Evolutionary conservation across 1,140 invertebrate species (phyloP).

Genomic region (Orchestia grillus): DNA sequence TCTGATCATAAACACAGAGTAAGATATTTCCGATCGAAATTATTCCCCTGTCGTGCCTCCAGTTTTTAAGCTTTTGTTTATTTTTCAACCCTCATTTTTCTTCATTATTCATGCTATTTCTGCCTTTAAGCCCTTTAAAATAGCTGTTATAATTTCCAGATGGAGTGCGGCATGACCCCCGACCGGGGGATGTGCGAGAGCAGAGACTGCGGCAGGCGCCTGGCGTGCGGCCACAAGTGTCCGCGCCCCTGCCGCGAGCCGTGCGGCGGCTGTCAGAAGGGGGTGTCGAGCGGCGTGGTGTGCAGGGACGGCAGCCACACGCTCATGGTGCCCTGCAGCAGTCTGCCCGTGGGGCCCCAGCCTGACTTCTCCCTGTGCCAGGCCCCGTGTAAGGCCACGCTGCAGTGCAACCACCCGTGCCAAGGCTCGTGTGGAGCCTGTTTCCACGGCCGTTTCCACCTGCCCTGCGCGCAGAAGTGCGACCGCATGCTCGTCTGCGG

Average conservation of each 20-base stretch:
- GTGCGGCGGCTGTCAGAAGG: conserved; percentile 61
- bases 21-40: too few relatives aligned
- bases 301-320: conserved; percentile 45
- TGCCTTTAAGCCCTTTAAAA: too few relatives aligned
- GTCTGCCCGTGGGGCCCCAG: conserved; percentile 6
- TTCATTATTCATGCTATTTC: too few relatives aligned
- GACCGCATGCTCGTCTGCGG: conserved; percentile 77
- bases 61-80: too few relatives aligned
- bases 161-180: conserved; percentile 48
- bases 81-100: too few relatives aligned
- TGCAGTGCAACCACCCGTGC: conserved; percentile 77
- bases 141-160: conserved; percentile 24
- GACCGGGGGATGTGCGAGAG: conserved; percentile 50
- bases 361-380: conserved; percentile 70
- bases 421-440: conserved; percentile 76
- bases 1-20: too few relatives aligned
- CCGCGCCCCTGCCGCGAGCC: conserved; percentile 60
- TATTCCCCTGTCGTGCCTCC: too few relatives aligned
- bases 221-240: conserved; percentile 68
- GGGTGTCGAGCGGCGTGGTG: conserved; percentile 53
- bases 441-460: conserved; percentile 77
- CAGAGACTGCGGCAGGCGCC: conserved; percentile 60
- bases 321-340: conserved; percentile 58
- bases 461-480: conserved; percentile 76
- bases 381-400: conserved; percentile 71